Evolutionary conservation across 2,888 invertebrate species (phyloP).

Genomic region (Pollenia griseotomentosa): DNA sequence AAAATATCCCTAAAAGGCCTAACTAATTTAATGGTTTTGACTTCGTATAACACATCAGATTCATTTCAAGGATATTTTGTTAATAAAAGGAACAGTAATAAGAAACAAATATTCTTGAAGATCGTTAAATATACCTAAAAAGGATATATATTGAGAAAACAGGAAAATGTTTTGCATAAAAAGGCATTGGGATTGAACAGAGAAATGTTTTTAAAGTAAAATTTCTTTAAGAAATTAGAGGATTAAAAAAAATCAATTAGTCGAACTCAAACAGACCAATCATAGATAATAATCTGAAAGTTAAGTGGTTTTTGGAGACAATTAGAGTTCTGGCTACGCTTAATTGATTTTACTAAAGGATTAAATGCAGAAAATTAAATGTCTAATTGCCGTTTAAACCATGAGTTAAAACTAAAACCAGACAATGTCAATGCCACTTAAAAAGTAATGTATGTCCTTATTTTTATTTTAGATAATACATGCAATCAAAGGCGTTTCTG

Average conservation of each 20-base stretch:
- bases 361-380: not conserved
- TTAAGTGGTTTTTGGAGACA: slow-evolving; percentile 51
- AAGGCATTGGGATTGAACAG: not conserved
- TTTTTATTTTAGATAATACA: not conserved
- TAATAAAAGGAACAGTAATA: slow-evolving; percentile 26
- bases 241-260: not conserved
- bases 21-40: slow-evolving; percentile 26
- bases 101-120: not conserved
- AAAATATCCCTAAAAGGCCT: slow-evolving; percentile 7
- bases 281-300: slow-evolving; percentile 28
- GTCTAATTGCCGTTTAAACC: not conserved
- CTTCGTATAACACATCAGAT: not conserved
- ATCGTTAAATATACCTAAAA: too few species aligned
- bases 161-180: not conserved
- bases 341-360: not conserved
- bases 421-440: not conserved
- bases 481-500: too few species aligned
- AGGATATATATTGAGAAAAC: not conserved
- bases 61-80: slow-evolving; percentile 8
- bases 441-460: not conserved
- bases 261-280: not conserved
- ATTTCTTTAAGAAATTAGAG: not conserved
- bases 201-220: not conserved
- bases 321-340: not conserved
- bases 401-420: too few species aligned